A percentile compares a stretch with the other conserved stretches of the same genome.
These are phyloP conservation scores for Cataglyphis hispanica DNA, from an alignment of 1,140 invertebrate genomes.

Conservation along the genomic window DNA sequence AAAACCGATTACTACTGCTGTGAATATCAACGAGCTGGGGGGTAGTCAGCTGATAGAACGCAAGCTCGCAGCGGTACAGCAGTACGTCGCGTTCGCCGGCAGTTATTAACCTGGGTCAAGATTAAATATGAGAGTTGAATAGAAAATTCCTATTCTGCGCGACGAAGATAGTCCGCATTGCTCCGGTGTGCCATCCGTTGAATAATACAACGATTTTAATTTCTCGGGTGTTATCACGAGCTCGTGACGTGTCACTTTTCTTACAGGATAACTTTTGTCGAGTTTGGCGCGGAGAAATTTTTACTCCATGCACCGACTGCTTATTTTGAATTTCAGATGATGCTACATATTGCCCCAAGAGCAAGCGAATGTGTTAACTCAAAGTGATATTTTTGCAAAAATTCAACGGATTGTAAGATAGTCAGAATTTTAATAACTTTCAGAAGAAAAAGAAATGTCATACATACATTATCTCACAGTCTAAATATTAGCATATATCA, in stretches of 20 bases:
- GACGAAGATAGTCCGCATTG: constrained; percentile 31
- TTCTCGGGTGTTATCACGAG: constrained; percentile 27
- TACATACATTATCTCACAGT: background rate
- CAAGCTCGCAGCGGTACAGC: background rate
- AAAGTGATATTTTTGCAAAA: background rate
- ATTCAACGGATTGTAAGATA: background rate
- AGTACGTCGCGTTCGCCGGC: background rate
- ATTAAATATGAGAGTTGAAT: constrained; percentile 55
- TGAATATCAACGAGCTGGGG: constrained; percentile 63
- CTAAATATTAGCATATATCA: background rate
- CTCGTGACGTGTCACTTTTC: background rate
- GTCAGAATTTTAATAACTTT: background rate
- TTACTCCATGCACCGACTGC: background rate
- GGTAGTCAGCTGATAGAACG: constrained; percentile 8
- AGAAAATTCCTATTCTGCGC: constrained; percentile 21
- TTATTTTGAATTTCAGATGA: constrained; percentile 43
- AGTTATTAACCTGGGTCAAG: constrained; percentile 47
- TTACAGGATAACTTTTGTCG: background rate
- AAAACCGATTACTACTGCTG: constrained; percentile 57
- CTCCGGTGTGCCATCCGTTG: background rate
- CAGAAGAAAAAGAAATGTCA: background rate
- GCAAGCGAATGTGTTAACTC: background rate
- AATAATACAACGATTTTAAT: constrained; percentile 48
- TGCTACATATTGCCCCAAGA: background rate
- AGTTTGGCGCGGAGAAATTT: background rate